These are phyloP conservation scores for Sitta carolinensis DNA, from an alignment of 2,797 vertebrate genomes.

Conservation along the genomic window DNA sequence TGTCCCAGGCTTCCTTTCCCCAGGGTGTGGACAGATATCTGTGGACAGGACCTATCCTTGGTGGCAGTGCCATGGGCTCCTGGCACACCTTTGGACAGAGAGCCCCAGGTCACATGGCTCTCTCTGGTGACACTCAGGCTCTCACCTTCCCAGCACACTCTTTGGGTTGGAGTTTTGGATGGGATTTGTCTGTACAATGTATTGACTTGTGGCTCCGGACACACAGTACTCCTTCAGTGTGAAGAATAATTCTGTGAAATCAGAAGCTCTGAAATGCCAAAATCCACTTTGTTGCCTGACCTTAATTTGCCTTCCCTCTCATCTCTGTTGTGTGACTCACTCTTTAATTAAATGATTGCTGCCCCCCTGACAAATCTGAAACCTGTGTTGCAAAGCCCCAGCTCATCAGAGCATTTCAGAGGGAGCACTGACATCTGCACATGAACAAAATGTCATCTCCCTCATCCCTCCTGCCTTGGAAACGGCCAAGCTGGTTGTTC, in stretches of 20 bases:
- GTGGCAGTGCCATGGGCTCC: neutral
- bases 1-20: neutral
- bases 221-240: neutral
- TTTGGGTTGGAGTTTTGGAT: neutral
- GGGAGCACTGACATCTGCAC: constrained; percentile 9
- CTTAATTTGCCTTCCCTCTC: constrained; percentile 39
- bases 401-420: constrained; percentile 13
- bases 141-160: neutral
- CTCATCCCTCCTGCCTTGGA: neutral
- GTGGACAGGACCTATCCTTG: neutral
- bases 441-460: neutral
- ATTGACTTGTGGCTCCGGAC: neutral
- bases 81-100: neutral
- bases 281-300: constrained; percentile 39
- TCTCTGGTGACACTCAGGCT: neutral
- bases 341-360: constrained; percentile 63
- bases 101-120: fast-evolving
- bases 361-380: constrained; percentile 31
- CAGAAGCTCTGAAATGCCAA: neutral
- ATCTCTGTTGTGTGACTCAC: constrained; percentile 15
- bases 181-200: neutral
- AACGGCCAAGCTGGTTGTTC: neutral
- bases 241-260: neutral
- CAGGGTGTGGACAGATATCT: neutral
- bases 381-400: neutral